Base-by-base conservation (phyloP, 1,140 invertebrate genomes). In the Papilio xuthus region DNA sequence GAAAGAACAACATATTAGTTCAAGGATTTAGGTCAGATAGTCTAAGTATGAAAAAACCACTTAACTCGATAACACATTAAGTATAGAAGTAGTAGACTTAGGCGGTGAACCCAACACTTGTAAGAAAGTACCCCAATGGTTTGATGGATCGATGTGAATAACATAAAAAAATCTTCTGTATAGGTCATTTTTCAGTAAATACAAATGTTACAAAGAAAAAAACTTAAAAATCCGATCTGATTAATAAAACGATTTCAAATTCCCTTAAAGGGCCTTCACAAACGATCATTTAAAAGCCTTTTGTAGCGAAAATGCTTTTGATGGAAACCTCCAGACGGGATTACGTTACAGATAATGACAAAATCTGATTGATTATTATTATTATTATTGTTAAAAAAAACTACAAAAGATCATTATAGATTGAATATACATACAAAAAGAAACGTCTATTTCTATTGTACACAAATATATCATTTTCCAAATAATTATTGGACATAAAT, bases 221-320 rank as follows among this genome's bases (percentile, higher is more conserved):
- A 28, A 67, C 60, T 67, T 67, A 67, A 67, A 67, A 56, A 28
- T 37, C 13, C 3, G 60, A 63, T 63, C 23, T 12, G 56, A 28
- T 67, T 67, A 28, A 67, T 32, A 67, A 67, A 67, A 67, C 60
- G 60, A 67, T 67, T 67, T 67, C 26, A 28, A 67, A 67, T 15
- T 28, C 60, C 12, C 26, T 63, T 67, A 67, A 67, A 67, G 26
- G 23, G 26, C 60, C 26, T 18, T 67, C 12, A 67, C 60, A 67
- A 67, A 28, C 60, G 60, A 67, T 67, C 60, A 67, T 67, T 67
- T 32, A 15, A 32, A 67, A 67, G 60, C 26, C 26, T 67, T 67
- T 67, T 67, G 60, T 67, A 28, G 15, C 60, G 13, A 67, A 67
- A 67, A 67, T 23, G 56, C 23, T 26, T n/a, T n/a, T 26, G 23